Evolutionary conservation across 2,113 vertebrate genomes (phyloP).

Genomic region (Epinephelus fuscoguttatus): DNA sequence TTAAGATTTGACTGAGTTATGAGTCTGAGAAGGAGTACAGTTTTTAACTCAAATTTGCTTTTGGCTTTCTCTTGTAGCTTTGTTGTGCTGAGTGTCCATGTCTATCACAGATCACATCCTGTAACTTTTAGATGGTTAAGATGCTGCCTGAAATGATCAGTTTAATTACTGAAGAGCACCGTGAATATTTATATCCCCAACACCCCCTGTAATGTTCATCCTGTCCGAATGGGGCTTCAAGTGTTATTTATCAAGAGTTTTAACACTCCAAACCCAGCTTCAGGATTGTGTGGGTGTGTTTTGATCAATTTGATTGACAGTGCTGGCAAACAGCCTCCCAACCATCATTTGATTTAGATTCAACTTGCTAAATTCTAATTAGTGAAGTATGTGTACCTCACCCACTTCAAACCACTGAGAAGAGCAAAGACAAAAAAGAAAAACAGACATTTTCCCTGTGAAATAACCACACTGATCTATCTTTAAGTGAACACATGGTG

Average conservation of each 20-base stretch:
- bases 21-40: no score
- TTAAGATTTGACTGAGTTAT: background rate
- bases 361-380: background rate
- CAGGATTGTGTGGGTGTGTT: background rate
- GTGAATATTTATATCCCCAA: constrained; percentile 2
- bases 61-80: background rate
- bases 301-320: constrained; percentile 2
- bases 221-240: background rate
- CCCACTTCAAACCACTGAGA: background rate
- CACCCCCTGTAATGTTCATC: background rate
- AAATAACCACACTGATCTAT: background rate
- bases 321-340: background rate
- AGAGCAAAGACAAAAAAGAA: background rate
- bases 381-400: background rate
- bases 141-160: background rate
- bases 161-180: background rate
- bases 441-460: background rate
- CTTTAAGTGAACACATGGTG: background rate
- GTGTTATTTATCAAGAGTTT: constrained; percentile 1
- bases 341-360: background rate
- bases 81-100: background rate
- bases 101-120: background rate
- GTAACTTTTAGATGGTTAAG: background rate
- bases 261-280: background rate
- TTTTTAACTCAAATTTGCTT: background rate